phyloP scores from a whole-genome alignment of 2,888 invertebrate species.

The Spodoptera picta region DNA sequence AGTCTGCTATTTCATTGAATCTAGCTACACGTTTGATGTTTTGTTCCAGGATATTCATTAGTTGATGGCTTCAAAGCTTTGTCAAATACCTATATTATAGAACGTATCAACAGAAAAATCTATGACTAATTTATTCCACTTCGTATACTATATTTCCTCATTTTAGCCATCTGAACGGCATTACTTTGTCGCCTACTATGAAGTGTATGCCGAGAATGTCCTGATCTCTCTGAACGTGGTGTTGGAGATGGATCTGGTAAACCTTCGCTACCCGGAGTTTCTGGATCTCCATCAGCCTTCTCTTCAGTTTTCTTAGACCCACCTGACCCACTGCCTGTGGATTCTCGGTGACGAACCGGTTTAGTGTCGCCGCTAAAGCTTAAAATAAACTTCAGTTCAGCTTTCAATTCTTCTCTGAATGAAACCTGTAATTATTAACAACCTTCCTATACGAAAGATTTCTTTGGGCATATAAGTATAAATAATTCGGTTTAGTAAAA shows the following conservation, averaged over 20 bases:
- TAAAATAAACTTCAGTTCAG: constrained; percentile 92
- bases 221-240: constrained; percentile 75
- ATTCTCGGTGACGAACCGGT: constrained; percentile 88
- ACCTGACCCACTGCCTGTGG: constrained; percentile 73
- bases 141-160: constrained; percentile 75
- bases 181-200: constrained; percentile 83
- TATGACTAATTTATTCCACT: constrained; percentile 31
- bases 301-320: constrained; percentile 70
- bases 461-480: not conserved
- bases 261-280: constrained; percentile 64
- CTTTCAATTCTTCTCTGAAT: constrained; percentile 90
- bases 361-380: constrained; percentile 92
- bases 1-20: constrained; percentile 1
- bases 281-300: constrained; percentile 64
- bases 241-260: constrained; percentile 69
- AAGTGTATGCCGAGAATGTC: constrained; percentile 76
- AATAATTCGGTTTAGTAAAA: not conserved
- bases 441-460: not conserved
- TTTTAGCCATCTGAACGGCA: constrained; percentile 79
- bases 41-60: no score
- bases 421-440: constrained; percentile 83
- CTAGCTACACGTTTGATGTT: no score
- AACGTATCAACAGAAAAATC: no score
- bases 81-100: no score
- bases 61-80: no score